Evolutionary conservation across 2,797 vertebrate species (phyloP).

Genomic region (Diglossa cyanea): DNA sequence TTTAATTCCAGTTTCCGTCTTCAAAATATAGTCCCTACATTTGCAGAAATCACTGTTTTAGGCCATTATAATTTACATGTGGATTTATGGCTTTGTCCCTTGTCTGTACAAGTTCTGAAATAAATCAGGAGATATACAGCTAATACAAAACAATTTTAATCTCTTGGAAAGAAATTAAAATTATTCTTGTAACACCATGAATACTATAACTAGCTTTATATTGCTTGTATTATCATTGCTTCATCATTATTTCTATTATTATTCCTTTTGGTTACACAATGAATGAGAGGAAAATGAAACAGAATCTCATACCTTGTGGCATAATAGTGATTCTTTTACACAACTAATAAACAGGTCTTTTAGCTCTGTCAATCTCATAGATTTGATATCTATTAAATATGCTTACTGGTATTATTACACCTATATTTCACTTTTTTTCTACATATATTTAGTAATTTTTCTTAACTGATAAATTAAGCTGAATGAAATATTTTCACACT

Average conservation of each 20-base stretch:
- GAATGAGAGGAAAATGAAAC: background rate
- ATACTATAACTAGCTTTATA: background rate
- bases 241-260: background rate
- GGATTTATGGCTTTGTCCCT: background rate
- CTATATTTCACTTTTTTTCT: background rate
- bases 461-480: accelerated
- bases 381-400: background rate
- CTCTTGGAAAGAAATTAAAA: background rate
- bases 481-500: background rate
- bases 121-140: background rate
- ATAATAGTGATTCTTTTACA: background rate
- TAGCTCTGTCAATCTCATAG: background rate
- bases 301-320: background rate
- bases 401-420: background rate
- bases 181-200: background rate
- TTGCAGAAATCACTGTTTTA: background rate
- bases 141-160: background rate
- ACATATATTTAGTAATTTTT: background rate
- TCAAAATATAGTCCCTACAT: background rate
- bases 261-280: background rate
- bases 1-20: background rate
- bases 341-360: background rate
- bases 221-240: background rate
- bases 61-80: background rate
- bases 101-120: background rate